Evolutionary conservation across 2,797 vertebrate species (phyloP), one percentile per base, ranked within the genome.

Genomic region (Typhlichthys eigenmanni): DNA sequence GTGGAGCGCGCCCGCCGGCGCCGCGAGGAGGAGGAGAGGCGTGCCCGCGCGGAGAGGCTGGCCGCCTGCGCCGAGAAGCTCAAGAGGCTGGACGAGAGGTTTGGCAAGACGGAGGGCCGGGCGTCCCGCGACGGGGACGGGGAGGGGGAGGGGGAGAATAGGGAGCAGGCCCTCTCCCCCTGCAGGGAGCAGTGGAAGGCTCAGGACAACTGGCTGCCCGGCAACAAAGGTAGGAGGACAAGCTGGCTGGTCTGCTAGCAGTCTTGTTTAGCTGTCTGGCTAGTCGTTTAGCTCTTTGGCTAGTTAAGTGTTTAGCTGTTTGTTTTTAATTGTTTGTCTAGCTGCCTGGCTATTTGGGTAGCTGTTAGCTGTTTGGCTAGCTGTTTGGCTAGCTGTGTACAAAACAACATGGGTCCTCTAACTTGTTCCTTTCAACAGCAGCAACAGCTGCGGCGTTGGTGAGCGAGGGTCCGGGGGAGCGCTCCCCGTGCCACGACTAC

Each of bases 61-160:
- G 97, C 97, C 0, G 97, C 97, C 32, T 98, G 98, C 0, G 98
- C 98, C 0, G 97, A 96, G 70, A 99, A 99, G 66, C 94, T 99
- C n/a, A 99, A 98, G 55, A 95, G 93, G 67, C 92, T 99, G 58
- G 97, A 99, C 69, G 96, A 99, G 84, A 94, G 92, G 78, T 93
- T 94, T 54, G 92, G 93, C 17, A 98, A 98, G 72, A 93, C 92
- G 34, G 96, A 91, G 86, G 91, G 94, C 75, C 92, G 91, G 81
- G 88, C 84, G 0, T 92, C 91, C 38, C 94, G 93, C 24, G 76
- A 76, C 75, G 0, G 94, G 88, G 76, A 76, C 75, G 0, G 94
- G 88, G 0, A 95, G 95, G 5, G 49, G 84, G 94, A 93, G 2
- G 48, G 59, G 0, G 95, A 96, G 4, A 69, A 66, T 71, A 93